These are phyloP conservation scores for Aromia moschata DNA, from an alignment of 2,888 invertebrate genomes.

Conservation along the genomic window DNA sequence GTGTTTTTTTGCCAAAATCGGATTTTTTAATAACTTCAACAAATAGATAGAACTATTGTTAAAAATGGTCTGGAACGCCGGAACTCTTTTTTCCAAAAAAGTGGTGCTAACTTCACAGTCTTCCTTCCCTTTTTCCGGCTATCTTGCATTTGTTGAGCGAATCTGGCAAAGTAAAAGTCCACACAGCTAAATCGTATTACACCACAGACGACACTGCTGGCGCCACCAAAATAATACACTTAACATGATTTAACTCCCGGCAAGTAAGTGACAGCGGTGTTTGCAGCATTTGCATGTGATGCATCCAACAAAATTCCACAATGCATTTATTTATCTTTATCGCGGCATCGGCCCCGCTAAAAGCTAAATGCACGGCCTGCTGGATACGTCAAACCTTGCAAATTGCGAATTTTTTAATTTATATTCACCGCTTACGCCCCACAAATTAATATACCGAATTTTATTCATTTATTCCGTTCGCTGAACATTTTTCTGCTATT, in stretches of 20 bases:
- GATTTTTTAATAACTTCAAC: no score
- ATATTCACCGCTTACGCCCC: background rate
- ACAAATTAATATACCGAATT: background rate
- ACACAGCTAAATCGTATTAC: conserved; percentile 37
- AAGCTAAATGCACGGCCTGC: background rate
- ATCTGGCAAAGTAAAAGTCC: no score
- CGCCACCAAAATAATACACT: conserved; percentile 37
- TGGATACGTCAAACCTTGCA: conserved; percentile 12
- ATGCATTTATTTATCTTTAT: conserved; percentile 32
- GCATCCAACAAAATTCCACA: conserved; percentile 32
- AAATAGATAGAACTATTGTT: no score
- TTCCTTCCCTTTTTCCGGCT: no score
- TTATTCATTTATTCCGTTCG: no score
- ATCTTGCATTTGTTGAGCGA: no score
- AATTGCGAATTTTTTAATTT: conserved; percentile 19
- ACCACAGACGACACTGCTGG: conserved; percentile 33
- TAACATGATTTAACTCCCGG: conserved; percentile 39
- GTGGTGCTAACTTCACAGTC: no score
- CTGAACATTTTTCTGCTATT: background rate
- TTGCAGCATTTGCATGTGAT: conserved; percentile 38
- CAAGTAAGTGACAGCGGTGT: conserved; percentile 38
- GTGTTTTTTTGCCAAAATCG: no score
- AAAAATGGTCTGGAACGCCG: no score
- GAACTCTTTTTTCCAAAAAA: no score
- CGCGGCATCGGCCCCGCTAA: background rate